These are phyloP conservation scores for Corythornis leucogaster DNA, from an alignment of 2,797 vertebrate species.

Conservation along the genomic window DNA sequence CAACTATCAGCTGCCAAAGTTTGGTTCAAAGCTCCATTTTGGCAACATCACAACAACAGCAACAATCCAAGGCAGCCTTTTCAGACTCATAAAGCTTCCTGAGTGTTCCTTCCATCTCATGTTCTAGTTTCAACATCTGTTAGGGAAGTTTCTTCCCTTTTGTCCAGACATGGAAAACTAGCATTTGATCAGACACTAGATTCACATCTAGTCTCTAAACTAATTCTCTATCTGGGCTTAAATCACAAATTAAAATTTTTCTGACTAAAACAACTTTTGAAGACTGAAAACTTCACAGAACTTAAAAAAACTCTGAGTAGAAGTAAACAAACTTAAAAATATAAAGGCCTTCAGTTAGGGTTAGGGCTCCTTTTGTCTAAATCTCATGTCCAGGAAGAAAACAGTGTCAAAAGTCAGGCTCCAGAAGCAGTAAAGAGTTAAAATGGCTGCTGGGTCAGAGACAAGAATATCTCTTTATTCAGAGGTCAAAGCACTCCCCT, in stretches of 20 bases:
- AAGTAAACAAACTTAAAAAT: background rate
- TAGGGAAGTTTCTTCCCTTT: background rate
- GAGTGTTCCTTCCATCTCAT: background rate
- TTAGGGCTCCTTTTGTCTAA: background rate
- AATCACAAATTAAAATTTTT: background rate
- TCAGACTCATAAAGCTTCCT: background rate
- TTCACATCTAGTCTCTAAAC: background rate
- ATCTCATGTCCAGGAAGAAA: background rate
- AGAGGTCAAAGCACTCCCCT: background rate
- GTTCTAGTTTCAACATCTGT: background rate
- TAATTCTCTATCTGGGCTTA: background rate
- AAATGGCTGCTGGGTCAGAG: background rate
- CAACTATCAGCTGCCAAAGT: background rate
- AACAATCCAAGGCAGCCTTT: background rate
- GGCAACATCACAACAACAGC: background rate
- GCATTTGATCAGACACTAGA: background rate
- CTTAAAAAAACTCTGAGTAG: background rate
- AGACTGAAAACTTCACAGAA: background rate
- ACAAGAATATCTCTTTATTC: background rate
- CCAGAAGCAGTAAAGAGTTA: background rate
- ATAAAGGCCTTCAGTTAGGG: background rate
- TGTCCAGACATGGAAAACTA: background rate
- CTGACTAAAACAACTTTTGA: background rate
- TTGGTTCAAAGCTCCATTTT: background rate
- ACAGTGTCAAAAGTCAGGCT: background rate